Evolutionary conservation across 2,888 invertebrate species (phyloP), one percentile per base, ranked within the genome.

Genomic region (Lepetodrilus schrolli): DNA sequence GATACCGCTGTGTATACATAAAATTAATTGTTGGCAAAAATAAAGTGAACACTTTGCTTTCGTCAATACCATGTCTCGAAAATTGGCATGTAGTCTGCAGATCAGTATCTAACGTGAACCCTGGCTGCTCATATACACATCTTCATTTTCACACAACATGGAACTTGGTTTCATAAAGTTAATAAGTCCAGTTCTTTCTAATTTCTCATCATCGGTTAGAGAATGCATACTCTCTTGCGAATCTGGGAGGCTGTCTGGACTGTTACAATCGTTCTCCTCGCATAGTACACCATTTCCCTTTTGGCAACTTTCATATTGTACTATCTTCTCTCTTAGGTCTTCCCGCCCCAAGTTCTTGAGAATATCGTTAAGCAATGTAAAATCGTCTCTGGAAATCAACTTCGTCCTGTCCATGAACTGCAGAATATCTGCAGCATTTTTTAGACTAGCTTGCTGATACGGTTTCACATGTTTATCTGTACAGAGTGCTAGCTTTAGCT

Each of bases 161-260:
- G n/a, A n/a, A n/a, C n/a, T n/a, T n/a, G n/a, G n/a, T n/a, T 72
- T 30, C 30, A 43, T 10, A 58, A 47, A 10, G 4, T n/a, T 10
- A 30, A 65, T 4, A 23, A 26, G n/a, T 38, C 65, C 65, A 38
- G 51, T 17, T 65, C 30, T 23, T 2, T 23, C 10, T 2, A 73
- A 13, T 23, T 73, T 73, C 4, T 73, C 73, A 1, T 73, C 73
- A 23, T 73, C 73, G 0, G 66, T 49, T 1, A 73, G 17, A 7
- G 49, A 49, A 26, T 49, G 34, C 30, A 66, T 66, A 49, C 66
- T 68, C 0, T 23, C 37, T 26, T 68, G 66, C 2, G 66, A 43
- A 20, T 21, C 38, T 10, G 48, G 48, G 1, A 48, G 48, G 21
- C 21, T 48, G 48, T 48, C 48, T n/a, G n/a, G n/a, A n/a, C n/a